Conservation (phyloP, 1,140 invertebrate species). For the Drosophila ironensis region DNA sequence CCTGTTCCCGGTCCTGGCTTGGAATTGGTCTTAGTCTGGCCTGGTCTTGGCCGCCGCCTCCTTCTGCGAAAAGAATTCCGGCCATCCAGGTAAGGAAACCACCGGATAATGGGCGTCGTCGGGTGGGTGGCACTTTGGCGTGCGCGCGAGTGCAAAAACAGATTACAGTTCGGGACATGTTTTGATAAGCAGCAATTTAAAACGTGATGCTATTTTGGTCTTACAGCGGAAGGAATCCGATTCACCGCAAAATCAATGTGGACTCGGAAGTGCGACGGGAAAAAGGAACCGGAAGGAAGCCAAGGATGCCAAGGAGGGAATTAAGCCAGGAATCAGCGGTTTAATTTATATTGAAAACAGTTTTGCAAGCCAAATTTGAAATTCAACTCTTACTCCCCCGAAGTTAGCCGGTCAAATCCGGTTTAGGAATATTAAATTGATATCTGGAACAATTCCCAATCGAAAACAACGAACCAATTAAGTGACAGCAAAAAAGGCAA, state of each 20-base stretch:
- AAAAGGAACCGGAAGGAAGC: background rate
- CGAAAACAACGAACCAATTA: slow-evolving; percentile 54
- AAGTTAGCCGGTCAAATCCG: no score
- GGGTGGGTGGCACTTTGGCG: slow-evolving; percentile 22
- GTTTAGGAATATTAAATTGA: background rate
- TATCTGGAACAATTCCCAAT: slow-evolving; percentile 2
- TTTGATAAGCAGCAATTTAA: slow-evolving; percentile 81
- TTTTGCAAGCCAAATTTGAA: no score
- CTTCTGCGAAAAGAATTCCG: slow-evolving; percentile 10
- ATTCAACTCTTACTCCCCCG: no score
- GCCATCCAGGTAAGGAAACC: slow-evolving; percentile 18
- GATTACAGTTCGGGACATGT: slow-evolving; percentile 78
- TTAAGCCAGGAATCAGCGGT: no score
- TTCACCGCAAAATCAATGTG: slow-evolving; percentile 32
- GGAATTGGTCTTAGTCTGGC: no score
- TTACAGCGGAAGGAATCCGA: slow-evolving; percentile 29
- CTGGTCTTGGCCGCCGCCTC: no score
- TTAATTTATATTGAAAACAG: background rate
- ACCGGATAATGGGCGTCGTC: background rate
- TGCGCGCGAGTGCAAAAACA: slow-evolving; percentile 66
- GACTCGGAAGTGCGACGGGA: background rate
- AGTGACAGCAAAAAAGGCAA: slow-evolving; percentile 14
- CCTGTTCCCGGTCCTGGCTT: background rate
- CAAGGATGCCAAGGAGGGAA: background rate
- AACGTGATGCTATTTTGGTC: slow-evolving; percentile 80